Percentiles rank a stretch among this genome's conserved stretches.
phyloP scores from a whole-genome alignment of 2,888 invertebrate genomes.

The Chymomyza amoena region DNA sequence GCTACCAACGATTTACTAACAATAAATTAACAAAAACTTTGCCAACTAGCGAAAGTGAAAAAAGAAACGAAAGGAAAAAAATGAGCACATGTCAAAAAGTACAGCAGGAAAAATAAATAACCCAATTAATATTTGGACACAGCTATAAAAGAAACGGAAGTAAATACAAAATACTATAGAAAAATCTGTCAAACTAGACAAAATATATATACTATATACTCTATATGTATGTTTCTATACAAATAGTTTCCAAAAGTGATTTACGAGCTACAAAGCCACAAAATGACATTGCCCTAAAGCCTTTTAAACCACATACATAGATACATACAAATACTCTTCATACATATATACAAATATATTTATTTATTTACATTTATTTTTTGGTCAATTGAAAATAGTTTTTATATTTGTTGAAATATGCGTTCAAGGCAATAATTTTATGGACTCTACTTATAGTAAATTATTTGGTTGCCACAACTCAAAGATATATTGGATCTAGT shows the following conservation, averaged over 20 bases:
- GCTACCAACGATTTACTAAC: neutral
- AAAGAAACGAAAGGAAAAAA: neutral
- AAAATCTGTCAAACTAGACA: neutral
- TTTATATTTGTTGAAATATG: constrained; percentile 12
- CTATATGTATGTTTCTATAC: neutral
- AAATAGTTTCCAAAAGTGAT: neutral
- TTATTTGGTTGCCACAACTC: constrained; percentile 7
- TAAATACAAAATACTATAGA: neutral
- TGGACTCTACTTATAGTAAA: constrained; percentile 7
- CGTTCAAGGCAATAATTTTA: constrained; percentile 22
- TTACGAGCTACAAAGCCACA: constrained; percentile 15
- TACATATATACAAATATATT: neutral
- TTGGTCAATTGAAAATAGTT: constrained; percentile 11
- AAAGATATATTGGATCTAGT: neutral
- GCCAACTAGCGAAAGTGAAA: neutral
- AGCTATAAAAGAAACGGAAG: neutral
- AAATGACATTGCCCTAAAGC: neutral
- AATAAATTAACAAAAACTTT: neutral
- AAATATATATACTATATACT: neutral
- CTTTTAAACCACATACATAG: neutral
- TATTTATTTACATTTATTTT: neutral
- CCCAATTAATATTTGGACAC: constrained; percentile 29
- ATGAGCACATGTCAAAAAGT: neutral
- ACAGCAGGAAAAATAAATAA: constrained; percentile 25
- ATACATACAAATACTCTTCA: neutral